Conservation (phyloP, 2,888 invertebrate genomes). For the Slavum lentiscoides region DNA sequence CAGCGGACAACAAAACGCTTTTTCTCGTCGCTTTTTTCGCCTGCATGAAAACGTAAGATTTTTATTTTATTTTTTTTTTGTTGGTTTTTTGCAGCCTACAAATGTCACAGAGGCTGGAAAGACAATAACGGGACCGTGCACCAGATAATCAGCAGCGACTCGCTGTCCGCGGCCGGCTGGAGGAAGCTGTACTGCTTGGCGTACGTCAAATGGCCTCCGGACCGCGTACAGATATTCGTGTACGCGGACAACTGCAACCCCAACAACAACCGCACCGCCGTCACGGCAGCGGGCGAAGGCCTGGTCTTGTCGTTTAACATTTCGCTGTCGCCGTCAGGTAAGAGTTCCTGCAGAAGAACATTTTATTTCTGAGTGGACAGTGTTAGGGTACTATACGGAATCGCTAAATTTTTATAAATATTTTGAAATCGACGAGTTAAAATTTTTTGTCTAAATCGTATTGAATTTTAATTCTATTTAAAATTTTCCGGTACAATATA, state of each 20-base stretch:
- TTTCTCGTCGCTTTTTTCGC: no score
- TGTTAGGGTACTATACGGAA: no score
- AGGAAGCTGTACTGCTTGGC: slow-evolving; percentile 40
- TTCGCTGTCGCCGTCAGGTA: slow-evolving; percentile 35
- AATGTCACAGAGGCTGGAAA: slow-evolving; percentile 87
- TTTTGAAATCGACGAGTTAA: no score
- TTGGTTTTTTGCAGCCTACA: slow-evolving; percentile 69
- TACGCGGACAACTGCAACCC: slow-evolving; percentile 46
- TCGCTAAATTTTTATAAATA: no score
- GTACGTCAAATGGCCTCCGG: slow-evolving; percentile 45
- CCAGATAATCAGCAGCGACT: slow-evolving; percentile 70
- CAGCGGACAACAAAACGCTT: no score
- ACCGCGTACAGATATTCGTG: slow-evolving; percentile 30
- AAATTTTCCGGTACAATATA: no score
- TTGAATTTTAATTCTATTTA: no score
- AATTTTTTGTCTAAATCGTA: no score
- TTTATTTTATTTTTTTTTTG: not conserved
- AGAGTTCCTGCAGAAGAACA: not conserved
- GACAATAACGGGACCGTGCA: slow-evolving; percentile 71
- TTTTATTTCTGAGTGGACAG: not conserved
- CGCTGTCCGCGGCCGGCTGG: slow-evolving; percentile 38
- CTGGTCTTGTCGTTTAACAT: slow-evolving; percentile 47
- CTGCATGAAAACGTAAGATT: no score
- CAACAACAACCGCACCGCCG: slow-evolving; percentile 8
- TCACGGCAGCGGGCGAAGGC: slow-evolving; percentile 7